Conservation (phyloP, 2,113 vertebrate species). For the Bubo scandiacus region DNA sequence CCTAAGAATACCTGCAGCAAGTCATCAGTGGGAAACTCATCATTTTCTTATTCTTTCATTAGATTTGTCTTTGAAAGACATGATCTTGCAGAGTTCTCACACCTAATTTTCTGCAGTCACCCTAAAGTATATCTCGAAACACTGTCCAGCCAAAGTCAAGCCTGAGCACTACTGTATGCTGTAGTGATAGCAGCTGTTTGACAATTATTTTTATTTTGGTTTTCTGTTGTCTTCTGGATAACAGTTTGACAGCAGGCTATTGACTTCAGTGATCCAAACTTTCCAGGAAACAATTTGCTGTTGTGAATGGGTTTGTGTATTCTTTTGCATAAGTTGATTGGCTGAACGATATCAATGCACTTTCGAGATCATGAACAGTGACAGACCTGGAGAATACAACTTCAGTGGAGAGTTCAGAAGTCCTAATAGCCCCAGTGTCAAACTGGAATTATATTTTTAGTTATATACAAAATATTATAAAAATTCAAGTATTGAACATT, state of each 20-base stretch:
- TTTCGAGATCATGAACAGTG: not conserved
- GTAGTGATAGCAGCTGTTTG: not conserved
- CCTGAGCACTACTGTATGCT: not conserved
- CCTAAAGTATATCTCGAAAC: not conserved
- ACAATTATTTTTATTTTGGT: not conserved
- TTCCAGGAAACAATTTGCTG: slow-evolving; percentile 36
- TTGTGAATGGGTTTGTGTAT: slow-evolving; percentile 15
- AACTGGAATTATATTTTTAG: not conserved
- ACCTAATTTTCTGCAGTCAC: not conserved
- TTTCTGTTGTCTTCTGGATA: not conserved
- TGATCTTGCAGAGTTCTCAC: not conserved
- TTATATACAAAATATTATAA: not conserved
- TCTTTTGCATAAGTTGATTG: not conserved
- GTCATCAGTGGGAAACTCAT: not conserved
- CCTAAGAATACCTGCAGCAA: not conserved
- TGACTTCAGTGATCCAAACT: not conserved
- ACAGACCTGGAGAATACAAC: not conserved
- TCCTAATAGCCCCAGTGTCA: not conserved
- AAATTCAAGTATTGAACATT: not conserved
- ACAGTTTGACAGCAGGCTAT: slow-evolving; percentile 3
- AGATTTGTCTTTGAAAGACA: not conserved
- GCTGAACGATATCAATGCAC: slow-evolving; percentile 8
- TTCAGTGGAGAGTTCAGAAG: not conserved
- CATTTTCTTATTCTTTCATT: not conserved
- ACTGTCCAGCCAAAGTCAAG: not conserved